Evolutionary conservation across 1,140 invertebrate genomes (phyloP).

Genomic region (Heterodera carotae): DNA sequence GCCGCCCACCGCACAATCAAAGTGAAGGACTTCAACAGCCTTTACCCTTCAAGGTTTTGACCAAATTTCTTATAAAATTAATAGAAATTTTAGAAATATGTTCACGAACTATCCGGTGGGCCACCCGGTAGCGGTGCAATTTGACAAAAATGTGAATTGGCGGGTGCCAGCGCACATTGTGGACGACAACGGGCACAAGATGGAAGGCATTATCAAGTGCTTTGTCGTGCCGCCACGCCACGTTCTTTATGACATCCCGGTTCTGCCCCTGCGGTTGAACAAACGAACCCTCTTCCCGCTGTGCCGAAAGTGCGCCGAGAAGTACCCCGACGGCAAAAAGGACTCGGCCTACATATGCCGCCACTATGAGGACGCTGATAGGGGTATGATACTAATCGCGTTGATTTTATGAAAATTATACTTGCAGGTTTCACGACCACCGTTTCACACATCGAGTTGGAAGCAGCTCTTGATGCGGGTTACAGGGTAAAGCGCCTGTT

Average conservation of each 20-base stretch:
- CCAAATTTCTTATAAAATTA: too few relatives aligned
- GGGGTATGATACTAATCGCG: neutral
- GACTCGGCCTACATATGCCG: neutral
- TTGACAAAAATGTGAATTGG: conserved; percentile 3
- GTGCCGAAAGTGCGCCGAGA: neutral
- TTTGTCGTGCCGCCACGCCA: neutral
- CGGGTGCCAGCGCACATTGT: neutral
- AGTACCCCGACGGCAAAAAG: neutral
- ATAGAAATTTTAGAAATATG: neutral
- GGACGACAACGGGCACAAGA: neutral
- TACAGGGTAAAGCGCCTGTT: neutral
- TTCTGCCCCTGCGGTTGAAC: neutral
- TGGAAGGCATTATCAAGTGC: conserved; percentile 2
- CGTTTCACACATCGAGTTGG: neutral
- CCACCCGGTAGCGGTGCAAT: neutral
- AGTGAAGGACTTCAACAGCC: too few relatives aligned
- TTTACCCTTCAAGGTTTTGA: too few relatives aligned
- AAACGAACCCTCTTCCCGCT: conserved; percentile 2
- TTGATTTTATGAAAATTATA: neutral
- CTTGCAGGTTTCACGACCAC: neutral
- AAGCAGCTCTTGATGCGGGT: neutral
- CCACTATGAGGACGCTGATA: neutral
- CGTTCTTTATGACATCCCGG: neutral
- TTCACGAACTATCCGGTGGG: neutral
- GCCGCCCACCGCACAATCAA: too few relatives aligned